Conservation (phyloP, 2,888 invertebrate genomes). For the Linhomoeus sp. region DNA sequence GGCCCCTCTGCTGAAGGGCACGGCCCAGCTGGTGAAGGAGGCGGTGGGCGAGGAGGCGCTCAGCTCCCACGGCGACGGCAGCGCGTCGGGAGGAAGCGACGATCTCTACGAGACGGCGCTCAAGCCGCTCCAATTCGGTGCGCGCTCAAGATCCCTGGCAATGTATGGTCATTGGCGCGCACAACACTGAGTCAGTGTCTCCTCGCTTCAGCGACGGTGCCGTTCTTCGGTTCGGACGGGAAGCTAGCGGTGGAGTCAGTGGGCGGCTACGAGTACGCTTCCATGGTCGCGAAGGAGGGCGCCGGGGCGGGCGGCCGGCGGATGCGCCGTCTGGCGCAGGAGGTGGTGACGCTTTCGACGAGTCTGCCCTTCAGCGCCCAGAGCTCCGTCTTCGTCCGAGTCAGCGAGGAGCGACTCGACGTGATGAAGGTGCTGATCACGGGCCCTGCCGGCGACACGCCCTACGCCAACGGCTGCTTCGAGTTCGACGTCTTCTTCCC, state of each 20-base stretch:
- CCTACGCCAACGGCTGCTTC: slow-evolving; percentile 39
- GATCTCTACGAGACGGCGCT: slow-evolving; percentile 63
- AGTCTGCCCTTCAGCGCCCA: slow-evolving; percentile 75
- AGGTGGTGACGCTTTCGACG: slow-evolving; percentile 75
- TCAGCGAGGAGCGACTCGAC: slow-evolving; percentile 76
- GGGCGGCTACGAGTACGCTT: slow-evolving; percentile 42
- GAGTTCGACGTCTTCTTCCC: slow-evolving; percentile 38
- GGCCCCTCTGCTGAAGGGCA: slow-evolving; percentile 1
- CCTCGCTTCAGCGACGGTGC: slow-evolving; percentile 2
- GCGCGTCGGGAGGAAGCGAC: slow-evolving; percentile 37
- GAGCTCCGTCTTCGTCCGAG: slow-evolving; percentile 81
- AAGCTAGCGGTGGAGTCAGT: slow-evolving; percentile 53
- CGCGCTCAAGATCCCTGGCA: no score
- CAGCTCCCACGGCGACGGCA: background rate
- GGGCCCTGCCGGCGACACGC: slow-evolving; percentile 41
- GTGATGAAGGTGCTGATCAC: slow-evolving; percentile 58
- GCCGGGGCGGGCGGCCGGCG: slow-evolving; percentile 34
- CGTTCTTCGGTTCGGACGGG: slow-evolving; percentile 19
- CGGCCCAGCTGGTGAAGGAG: background rate
- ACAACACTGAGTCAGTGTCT: no score
- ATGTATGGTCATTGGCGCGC: no score
- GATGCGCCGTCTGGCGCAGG: slow-evolving; percentile 76
- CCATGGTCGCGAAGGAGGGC: slow-evolving; percentile 43
- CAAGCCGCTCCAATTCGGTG: slow-evolving; percentile 70
- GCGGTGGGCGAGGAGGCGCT: background rate